Conservation (phyloP, 2,888 invertebrate genomes). For the Plemyria rubiginata region DNA sequence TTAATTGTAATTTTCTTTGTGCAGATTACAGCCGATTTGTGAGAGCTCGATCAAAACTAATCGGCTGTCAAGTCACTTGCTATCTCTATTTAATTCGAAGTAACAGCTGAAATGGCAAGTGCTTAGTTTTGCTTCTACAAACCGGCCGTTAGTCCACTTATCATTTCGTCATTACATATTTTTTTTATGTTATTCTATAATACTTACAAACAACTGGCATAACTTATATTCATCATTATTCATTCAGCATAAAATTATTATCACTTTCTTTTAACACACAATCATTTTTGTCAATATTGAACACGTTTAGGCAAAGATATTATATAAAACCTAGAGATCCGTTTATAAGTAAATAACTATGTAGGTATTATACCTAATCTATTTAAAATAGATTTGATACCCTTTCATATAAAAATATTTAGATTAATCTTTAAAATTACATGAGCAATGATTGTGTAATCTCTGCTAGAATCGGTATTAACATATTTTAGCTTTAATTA, state of each 20-base stretch:
- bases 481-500: background rate
- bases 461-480: background rate
- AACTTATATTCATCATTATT: background rate
- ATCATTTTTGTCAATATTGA: background rate
- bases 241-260: background rate
- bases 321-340: slow-evolving; percentile 5
- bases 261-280: background rate
- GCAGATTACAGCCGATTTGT: too few relatives aligned
- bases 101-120: too few relatives aligned
- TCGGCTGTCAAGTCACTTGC: too few relatives aligned
- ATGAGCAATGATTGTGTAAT: slow-evolving; percentile 7
- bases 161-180: background rate
- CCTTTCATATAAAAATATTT: background rate
- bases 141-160: too few relatives aligned
- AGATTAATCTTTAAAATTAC: background rate
- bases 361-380: too few relatives aligned
- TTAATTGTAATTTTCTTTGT: too few relatives aligned
- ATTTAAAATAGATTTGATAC: slow-evolving; percentile 1
- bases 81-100: too few relatives aligned
- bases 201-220: background rate
- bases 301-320: background rate
- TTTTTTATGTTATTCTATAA: background rate
- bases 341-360: slow-evolving; percentile 2
- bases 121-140: too few relatives aligned
- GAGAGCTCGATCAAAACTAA: too few relatives aligned